Evolutionary conservation across 2,888 invertebrate species (phyloP), one percentile per base, ranked within the genome.

Genomic region (Leistus spinibarbis): DNA sequence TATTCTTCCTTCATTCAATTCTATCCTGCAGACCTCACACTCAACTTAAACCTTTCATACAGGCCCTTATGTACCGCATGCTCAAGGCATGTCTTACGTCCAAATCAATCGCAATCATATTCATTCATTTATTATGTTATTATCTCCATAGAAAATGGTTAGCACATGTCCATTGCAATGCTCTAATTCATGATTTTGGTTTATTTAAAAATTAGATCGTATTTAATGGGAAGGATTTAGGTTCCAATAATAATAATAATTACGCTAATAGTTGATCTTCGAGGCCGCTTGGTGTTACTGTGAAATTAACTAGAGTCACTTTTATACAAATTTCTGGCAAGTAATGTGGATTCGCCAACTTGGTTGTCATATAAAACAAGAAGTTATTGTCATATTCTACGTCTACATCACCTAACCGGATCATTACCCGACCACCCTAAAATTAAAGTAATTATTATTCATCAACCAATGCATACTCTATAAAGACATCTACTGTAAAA

Each of bases 251-350:
- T 86, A 85, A 85, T 89, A n/a, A n/a, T n/a, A n/a, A 89, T 92
- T 88, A 91, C 96, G 95, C 95, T 56, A 97, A 87, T 54, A 98
- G 86, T 83, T 97, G 97, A 85, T 97, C 97, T 84, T 97, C 97
- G 2, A 98, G 87, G 2, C 97, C 97, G 62, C 92, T 92, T 0
- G 92, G 90, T 0, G 97, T 97, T 53, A 97, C 97, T 69, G 96
- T 94, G 83, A 98, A 98, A 86, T 98, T 97, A 5, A 98, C 93
- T 10, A 98, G 88, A 0, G 96, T 95, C 0, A 97, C 97, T 87
- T 96, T 95, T 76, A 95, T 95, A 82, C 97, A 96, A 77, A 96
- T 91, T 85, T 97, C 97, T 0, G 97, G 97, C 77, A 97, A 86
- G 85, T 96, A 97, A 86, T 97, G 97, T 0, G 98, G 98, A 87